Conservation (phyloP, 1,140 invertebrate species). For the Drosophila orena region DNA sequence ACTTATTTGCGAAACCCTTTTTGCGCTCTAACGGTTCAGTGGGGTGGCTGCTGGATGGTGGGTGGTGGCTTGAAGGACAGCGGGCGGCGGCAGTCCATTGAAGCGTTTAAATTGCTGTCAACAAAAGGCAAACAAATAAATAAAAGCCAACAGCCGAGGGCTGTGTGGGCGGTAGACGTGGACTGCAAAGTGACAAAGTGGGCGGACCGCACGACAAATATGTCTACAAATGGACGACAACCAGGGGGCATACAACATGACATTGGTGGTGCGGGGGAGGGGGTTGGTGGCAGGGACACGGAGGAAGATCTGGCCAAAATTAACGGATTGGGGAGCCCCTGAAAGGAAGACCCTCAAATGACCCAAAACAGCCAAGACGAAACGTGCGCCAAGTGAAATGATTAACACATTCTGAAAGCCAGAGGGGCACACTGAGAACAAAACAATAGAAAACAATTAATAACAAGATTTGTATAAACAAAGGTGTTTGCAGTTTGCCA, state of each 20-base stretch:
- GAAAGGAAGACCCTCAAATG: conserved; percentile 54
- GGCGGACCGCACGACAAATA: conserved; percentile 65
- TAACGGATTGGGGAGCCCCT: conserved; percentile 7
- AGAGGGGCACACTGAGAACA: background rate
- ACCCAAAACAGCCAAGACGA: conserved; percentile 60
- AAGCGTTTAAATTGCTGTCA: conserved; percentile 83
- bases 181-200: conserved; percentile 54
- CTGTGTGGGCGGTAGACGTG: conserved; percentile 17
- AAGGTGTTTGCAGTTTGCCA: too few species aligned
- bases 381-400: conserved; percentile 68
- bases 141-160: conserved; percentile 64
- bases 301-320: conserved; percentile 5
- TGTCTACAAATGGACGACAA: conserved; percentile 64
- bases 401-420: conserved; percentile 65
- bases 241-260: background rate
- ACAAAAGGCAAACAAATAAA: conserved; percentile 82
- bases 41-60: background rate
- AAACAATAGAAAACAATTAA: too few species aligned
- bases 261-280: background rate
- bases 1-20: conserved; percentile 80
- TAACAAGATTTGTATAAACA: too few species aligned
- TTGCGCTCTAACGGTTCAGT: conserved; percentile 53
- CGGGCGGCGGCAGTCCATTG: conserved; percentile 56
- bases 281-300: background rate
- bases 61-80: background rate